Evolutionary conservation across 2,797 vertebrate genomes (phyloP), one percentile per base, ranked within the genome.

Genomic region (Leptoclinus maculatus): DNA sequence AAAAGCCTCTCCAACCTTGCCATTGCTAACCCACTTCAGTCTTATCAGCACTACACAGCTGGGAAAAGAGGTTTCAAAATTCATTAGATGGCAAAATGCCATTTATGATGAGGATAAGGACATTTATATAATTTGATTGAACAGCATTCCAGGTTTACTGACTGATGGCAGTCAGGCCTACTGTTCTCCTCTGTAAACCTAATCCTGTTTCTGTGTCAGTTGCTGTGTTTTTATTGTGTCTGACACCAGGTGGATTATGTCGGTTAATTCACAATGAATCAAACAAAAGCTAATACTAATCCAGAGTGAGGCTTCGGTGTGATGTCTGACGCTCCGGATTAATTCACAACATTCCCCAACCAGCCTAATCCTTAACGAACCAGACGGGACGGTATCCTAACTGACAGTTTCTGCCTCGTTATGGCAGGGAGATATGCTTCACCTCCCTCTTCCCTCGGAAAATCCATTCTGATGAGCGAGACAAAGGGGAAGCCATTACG

Each of bases 191-290:
- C 79, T 12, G 19, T 76, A 83, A 87, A 54, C 63, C 78, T 89
- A 88, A 94, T 92, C 89, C 85, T 83, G 83, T 84, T 85, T 87
- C 85, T 87, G 80, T 89, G 88, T 92, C 87, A 80, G 87, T 77
- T 88, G 81, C 76, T 87, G 83, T 89, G 89, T 88, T 92, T 91
- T 92, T 88, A 92, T 92, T 94, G 91, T 92, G 92, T 92, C 90
- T 92, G 91, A 94, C 90, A 93, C 89, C 89, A 93, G 91, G 92
- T 94, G 92, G 92, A 93, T 94, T 94, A 93, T 87, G 91, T 84
- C 25, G 78, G 84, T 91, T 94, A 91, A 92, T 92, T 93, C 92
- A 87, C 87, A 88, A 88, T 59, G 83, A 91, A 92, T 92, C 89
- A 92, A 93, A 93, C 92, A 91, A 91, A 92, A 88, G 89, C 91